phyloP scores from a whole-genome alignment of 2,113 vertebrate species.

The Campylomormyrus tamandua region DNA sequence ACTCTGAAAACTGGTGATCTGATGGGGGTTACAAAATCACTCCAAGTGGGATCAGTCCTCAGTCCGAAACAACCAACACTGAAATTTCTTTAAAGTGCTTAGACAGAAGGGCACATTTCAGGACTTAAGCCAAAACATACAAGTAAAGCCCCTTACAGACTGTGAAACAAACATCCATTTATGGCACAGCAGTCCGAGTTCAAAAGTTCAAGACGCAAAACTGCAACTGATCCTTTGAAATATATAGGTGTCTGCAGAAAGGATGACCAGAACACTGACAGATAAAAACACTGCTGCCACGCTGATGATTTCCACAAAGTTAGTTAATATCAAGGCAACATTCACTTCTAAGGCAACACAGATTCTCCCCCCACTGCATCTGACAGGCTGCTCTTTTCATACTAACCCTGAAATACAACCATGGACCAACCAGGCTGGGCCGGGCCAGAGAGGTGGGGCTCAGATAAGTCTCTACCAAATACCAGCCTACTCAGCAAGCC shows the following conservation, averaged over 20 bases:
- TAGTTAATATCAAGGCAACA: neutral
- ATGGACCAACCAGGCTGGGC: neutral
- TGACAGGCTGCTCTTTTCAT: neutral
- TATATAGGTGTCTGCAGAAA: neutral
- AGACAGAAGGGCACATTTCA: neutral
- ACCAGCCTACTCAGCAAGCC: neutral
- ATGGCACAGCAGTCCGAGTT: neutral
- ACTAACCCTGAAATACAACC: neutral
- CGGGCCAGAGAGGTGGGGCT: neutral
- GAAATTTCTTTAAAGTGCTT: neutral
- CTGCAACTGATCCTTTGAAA: neutral
- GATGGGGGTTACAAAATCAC: neutral
- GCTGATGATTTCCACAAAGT: conserved; percentile 6
- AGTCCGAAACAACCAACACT: neutral
- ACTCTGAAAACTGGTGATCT: neutral
- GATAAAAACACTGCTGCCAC: neutral
- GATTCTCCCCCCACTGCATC: neutral
- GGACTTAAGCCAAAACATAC: neutral
- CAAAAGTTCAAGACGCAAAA: neutral
- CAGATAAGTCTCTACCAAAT: neutral
- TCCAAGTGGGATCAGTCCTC: neutral
- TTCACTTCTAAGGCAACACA: neutral
- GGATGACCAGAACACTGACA: neutral
- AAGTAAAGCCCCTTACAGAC: neutral
- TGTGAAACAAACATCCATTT: neutral